These are phyloP conservation scores for Menidia menidia DNA, from an alignment of 2,797 vertebrate species.

Conservation along the genomic window DNA sequence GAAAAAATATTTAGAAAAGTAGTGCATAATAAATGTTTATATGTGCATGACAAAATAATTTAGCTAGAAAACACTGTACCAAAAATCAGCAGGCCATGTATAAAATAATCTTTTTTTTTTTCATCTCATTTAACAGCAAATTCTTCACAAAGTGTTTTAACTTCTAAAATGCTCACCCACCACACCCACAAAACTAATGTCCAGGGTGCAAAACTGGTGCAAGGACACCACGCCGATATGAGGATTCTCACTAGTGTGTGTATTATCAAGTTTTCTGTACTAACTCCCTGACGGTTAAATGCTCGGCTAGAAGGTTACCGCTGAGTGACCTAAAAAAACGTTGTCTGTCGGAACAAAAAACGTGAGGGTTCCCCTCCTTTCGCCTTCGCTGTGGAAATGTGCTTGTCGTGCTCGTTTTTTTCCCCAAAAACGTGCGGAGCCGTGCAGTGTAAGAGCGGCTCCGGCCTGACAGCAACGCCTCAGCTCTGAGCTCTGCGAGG, in stretches of 20 bases:
- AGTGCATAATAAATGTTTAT: slow-evolving; percentile 99
- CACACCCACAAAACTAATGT: slow-evolving; percentile 88
- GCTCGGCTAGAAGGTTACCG: slow-evolving; percentile 83
- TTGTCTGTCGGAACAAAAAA: slow-evolving; percentile 47
- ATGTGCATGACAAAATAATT: slow-evolving; percentile 99
- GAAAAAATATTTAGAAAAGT: slow-evolving; percentile 99
- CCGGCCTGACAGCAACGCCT: slow-evolving; percentile 85
- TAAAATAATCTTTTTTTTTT: slow-evolving; percentile 95
- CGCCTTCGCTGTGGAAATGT: slow-evolving; percentile 63
- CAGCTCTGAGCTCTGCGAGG: slow-evolving; percentile 87
- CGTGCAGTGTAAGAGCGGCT: slow-evolving; percentile 56
- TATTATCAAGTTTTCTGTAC: slow-evolving; percentile 88
- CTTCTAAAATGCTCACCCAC: slow-evolving; percentile 92
- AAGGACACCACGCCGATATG: slow-evolving; percentile 88
- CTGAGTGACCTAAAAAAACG: slow-evolving; percentile 70
- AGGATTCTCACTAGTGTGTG: slow-evolving; percentile 89
- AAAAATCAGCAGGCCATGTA: slow-evolving; percentile 99
- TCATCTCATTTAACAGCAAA: slow-evolving; percentile 95
- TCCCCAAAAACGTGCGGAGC: slow-evolving; percentile 47
- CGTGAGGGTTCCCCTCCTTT: slow-evolving; percentile 56
- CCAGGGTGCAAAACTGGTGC: slow-evolving; percentile 91
- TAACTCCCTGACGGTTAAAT: slow-evolving; percentile 92
- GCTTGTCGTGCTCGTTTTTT: slow-evolving; percentile 57
- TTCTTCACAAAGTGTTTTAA: slow-evolving; percentile 99
- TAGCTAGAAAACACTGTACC: slow-evolving; percentile 99